These are phyloP conservation scores for Coecobrya sp. DNA, from an alignment of 2,888 invertebrate genomes.

Conservation along the genomic window DNA sequence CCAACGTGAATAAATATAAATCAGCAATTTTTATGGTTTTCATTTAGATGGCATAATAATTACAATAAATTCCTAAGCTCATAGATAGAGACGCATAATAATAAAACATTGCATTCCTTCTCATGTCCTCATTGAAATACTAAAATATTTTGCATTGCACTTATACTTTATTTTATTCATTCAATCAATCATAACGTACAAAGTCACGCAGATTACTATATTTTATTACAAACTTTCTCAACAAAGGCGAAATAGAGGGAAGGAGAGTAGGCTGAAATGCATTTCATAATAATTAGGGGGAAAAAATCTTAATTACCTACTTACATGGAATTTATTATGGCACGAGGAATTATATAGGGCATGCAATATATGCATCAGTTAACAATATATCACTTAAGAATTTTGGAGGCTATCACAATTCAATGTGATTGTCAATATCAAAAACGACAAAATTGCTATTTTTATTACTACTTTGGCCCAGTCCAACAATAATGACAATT, in stretches of 20 bases:
- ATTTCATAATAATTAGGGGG: background rate
- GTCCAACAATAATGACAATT: background rate
- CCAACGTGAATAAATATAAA: slow-evolving; percentile 20
- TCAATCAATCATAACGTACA: background rate
- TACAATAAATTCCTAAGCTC: background rate
- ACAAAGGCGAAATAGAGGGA: background rate
- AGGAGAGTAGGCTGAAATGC: background rate
- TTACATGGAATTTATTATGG: background rate
- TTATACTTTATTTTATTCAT: background rate
- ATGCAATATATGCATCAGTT: background rate
- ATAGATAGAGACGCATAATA: background rate
- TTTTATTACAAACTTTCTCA: background rate
- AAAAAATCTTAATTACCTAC: slow-evolving; percentile 27
- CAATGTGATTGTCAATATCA: background rate
- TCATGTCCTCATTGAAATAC: too few species aligned
- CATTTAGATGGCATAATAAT: background rate
- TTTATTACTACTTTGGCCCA: background rate
- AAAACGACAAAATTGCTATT: background rate
- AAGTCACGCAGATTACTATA: background rate
- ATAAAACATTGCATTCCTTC: background rate
- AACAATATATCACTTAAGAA: too few species aligned
- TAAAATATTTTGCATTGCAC: too few species aligned
- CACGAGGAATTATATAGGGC: background rate
- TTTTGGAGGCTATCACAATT: background rate
- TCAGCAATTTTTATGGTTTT: background rate